These are phyloP conservation scores for Lasioglossum calceatum DNA, from an alignment of 2,888 invertebrate species.

Conservation along the genomic window DNA sequence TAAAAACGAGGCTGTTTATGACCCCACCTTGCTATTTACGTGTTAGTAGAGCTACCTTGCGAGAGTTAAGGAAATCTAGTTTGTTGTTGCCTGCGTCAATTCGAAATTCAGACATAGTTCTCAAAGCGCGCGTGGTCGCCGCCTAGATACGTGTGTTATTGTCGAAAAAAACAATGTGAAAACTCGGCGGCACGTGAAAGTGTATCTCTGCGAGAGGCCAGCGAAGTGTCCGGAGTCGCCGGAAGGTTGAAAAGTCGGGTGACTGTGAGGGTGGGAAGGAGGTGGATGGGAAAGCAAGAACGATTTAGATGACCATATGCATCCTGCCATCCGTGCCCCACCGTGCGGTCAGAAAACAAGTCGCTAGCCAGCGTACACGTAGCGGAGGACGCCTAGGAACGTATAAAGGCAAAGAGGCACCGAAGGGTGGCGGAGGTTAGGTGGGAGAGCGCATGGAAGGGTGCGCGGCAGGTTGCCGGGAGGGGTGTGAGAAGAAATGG, in stretches of 20 bases:
- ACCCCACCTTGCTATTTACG: no score
- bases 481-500: constrained; percentile 7
- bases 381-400: constrained; percentile 26
- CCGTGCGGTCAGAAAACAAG: constrained; percentile 8
- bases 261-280: constrained; percentile 20
- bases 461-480: constrained; percentile 17
- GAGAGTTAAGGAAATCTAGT: no score
- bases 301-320: constrained; percentile 52
- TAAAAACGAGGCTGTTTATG: no score
- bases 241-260: constrained; percentile 47
- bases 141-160: neutral
- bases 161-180: neutral
- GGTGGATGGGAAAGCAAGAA: constrained; percentile 16
- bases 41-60: no score
- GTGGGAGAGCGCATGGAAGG: constrained; percentile 38
- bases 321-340: constrained; percentile 12
- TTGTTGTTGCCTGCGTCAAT: neutral
- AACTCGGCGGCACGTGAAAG: constrained; percentile 41
- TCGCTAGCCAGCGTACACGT: constrained; percentile 16
- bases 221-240: constrained; percentile 34
- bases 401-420: constrained; percentile 66
- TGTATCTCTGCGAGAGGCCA: constrained; percentile 45
- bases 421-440: constrained; percentile 74
- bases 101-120: neutral
- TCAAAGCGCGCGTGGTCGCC: neutral